Evolutionary conservation across 1,140 invertebrate genomes (phyloP), one percentile per base, ranked within the genome.

Genomic region (Bombus pascuorum): DNA sequence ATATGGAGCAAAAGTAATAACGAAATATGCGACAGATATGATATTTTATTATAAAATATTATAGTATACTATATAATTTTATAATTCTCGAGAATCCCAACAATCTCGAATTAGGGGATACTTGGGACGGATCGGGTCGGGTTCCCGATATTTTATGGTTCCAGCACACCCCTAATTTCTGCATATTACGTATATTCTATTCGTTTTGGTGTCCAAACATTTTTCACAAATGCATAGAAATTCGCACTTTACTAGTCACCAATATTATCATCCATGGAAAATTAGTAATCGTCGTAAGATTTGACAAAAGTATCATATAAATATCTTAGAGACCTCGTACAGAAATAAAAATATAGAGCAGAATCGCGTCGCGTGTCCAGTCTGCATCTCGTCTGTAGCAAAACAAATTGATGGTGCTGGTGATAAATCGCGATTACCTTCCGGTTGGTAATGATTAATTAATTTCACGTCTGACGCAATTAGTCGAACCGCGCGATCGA

Each of bases 401-500:
- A 62, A 62, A 62, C 59, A 62, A 62, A 18, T 32, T 13, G 65
- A 13, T n/a, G 57, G 8, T 4, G 15, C 25, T 22, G 6, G 12
- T 18, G 78, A n/a, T 70, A 57, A 57, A 53, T 80, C 78, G 22
- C 44, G 78, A 80, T 80, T 70, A 80, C n/a, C 65, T 80, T 80
- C 62, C 65, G 66, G 44, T n/a, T 44, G 25, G 34, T 39, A 53
- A 80, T 80, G 78, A 80, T 70, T 80, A 80, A 80, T 81, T 72
- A 81, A 81, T 81, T 70, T 53, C 78, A n/a, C 79, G 53, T 59
- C 79, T 59, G 59, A 72, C 37, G 47, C 79, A 81, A 81, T 81
- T 81, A 81, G 53, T 72, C n/a, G 47, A 15, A 9, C 18, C 47
- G 66, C 18, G 78, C 28, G 47, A 81, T 71, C 66, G 66, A 81